Evolutionary conservation across 30 jellyfish, hydroid and myxozoan genomes (phyloP), one percentile per base, ranked within the genome.

Genomic region (Chironex yamaguchii): DNA sequence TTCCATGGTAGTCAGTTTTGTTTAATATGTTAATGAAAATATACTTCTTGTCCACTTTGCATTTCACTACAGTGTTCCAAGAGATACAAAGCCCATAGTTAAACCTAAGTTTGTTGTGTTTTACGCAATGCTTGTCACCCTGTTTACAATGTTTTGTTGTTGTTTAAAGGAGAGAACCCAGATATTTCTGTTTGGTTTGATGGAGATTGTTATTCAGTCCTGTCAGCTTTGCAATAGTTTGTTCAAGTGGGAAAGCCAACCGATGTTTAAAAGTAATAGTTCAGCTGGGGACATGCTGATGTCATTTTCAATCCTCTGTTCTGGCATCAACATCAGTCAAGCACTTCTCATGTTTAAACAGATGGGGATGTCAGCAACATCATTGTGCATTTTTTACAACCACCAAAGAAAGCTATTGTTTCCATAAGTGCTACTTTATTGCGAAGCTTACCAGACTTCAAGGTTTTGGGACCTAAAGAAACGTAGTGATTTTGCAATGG

Each of bases 121-220:
- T 31, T 51, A 75, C 17, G 24, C 79, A 13, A 75, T 75, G 88
- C 77, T 75, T 29, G 21, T 48, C 20, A 75, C 11, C 0, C 0
- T 71, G 23, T 71, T 71, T 6, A 24, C 71, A 0, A 33, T 71
- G 85, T 71, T 71, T 36, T 82, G 92, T 34, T 82, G 67, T 27
- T 27, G 34, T 49, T 82, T 85, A n/a, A 67, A 49, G 49, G 62
- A 36, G 9, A 81, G 34, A 13, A 36, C 4, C 30, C 29, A 34
- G 4, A 71, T 71, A 74, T 24, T 27, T 21, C 64, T 36, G 34
- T 70, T 36, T 71, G 88, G 88, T 25, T 70, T 75, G 30, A 69
- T 84, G 87, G 94, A 70, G 24, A 84, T 88, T 51, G 88, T 84
- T 29, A n/a, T 35, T 4, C 94, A 84, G 52, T n/a, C 33, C 26